Conservation (phyloP, 2,888 invertebrate genomes). For the Andrena hattorfiana region DNA sequence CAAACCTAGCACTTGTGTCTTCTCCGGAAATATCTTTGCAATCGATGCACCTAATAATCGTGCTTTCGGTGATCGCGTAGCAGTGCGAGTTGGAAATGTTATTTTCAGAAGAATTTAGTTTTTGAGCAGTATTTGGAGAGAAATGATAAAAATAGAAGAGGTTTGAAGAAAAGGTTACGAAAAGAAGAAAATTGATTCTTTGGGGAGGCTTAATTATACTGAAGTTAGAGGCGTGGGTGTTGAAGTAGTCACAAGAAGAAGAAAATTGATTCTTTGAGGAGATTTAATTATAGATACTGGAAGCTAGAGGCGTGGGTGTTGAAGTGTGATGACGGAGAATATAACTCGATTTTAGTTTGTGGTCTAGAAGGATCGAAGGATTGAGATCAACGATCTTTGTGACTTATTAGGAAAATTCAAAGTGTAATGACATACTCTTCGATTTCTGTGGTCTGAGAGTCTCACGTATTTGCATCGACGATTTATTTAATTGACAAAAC, state of each 20-base stretch:
- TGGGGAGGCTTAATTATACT: background rate
- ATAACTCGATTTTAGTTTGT: no score
- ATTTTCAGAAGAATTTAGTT: background rate
- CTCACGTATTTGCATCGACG: no score
- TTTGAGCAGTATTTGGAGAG: background rate
- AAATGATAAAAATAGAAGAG: background rate
- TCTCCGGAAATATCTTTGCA: background rate
- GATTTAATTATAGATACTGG: background rate
- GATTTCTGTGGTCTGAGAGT: no score
- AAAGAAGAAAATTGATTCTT: background rate
- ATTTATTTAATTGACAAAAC: no score
- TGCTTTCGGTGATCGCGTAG: background rate
- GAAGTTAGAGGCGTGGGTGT: no score
- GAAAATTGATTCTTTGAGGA: background rate
- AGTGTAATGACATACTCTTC: no score
- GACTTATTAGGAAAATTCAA: no score
- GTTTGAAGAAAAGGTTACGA: background rate
- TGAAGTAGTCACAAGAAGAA: background rate
- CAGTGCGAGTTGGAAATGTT: background rate
- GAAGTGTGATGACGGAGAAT: no score
- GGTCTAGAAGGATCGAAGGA: no score
- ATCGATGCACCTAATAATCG: background rate
- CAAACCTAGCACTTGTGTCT: background rate
- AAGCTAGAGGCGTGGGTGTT: no score
- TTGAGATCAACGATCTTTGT: no score